These are phyloP conservation scores for Cinclus cinclus DNA, from an alignment of 2,113 vertebrate species.

Conservation along the genomic window DNA sequence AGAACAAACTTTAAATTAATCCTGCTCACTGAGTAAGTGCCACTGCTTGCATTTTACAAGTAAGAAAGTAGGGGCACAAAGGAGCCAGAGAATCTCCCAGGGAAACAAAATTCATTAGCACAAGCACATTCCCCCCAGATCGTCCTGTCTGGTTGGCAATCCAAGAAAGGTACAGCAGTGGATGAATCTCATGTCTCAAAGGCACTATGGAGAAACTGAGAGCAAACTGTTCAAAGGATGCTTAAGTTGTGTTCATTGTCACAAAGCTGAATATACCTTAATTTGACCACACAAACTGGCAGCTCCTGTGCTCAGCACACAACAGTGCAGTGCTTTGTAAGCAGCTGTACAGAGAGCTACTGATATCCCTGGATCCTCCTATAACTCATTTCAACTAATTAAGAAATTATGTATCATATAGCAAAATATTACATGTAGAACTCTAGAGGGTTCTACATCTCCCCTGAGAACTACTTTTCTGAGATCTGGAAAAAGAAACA, in stretches of 20 bases:
- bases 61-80: not conserved
- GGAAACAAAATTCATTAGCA: not conserved
- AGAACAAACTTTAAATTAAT: not conserved
- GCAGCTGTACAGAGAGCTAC: not conserved
- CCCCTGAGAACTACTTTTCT: not conserved
- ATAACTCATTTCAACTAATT: not conserved
- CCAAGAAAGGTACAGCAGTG: not conserved
- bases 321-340: not conserved
- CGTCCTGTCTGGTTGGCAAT: not conserved
- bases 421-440: not conserved
- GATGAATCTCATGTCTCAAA: not conserved
- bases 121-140: not conserved
- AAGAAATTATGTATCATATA: not conserved
- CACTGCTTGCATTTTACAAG: not conserved
- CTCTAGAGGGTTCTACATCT: not conserved
- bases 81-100: not conserved
- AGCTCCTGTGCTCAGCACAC: not conserved
- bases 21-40: not conserved
- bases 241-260: not conserved
- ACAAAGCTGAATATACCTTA: not conserved
- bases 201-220: not conserved
- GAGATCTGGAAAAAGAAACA: not conserved
- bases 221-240: not conserved
- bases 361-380: not conserved
- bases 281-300: not conserved